phyloP scores from a whole-genome alignment of 2,888 invertebrate genomes.

The Notocelia uddmanniana region DNA sequence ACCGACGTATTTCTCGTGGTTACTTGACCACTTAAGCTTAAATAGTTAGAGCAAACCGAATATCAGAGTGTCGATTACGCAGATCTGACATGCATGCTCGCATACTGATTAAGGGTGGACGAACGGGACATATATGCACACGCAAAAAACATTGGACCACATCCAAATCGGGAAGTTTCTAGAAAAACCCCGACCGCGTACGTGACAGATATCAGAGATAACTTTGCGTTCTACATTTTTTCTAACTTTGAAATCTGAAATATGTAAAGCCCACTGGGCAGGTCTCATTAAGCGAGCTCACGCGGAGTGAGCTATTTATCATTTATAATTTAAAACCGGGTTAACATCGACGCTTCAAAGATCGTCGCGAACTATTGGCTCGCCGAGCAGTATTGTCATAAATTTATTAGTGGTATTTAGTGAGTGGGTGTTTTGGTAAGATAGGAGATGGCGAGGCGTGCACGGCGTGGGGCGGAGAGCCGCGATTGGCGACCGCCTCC shows the following conservation, averaged over 20 bases:
- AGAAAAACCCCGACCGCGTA: conserved; percentile 42
- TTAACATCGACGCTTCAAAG: conserved; percentile 26
- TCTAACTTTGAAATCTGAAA: conserved; percentile 35
- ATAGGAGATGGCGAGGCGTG: conserved; percentile 57
- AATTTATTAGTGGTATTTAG: conserved; percentile 41
- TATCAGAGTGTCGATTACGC: conserved; percentile 34
- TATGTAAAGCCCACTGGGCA: conserved; percentile 33
- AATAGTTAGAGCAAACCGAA: conserved; percentile 29
- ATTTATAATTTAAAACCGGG: conserved; percentile 30
- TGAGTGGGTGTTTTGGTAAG: conserved; percentile 55
- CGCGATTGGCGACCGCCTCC: conserved; percentile 85
- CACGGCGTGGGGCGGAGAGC: conserved; percentile 75
- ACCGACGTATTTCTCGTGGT: conserved; percentile 17
- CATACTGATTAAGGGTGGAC: conserved; percentile 28
- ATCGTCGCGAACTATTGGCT: conserved; percentile 31
- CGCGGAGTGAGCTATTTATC: conserved; percentile 18
- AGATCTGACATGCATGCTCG: conserved; percentile 31
- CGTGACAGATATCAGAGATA: conserved; percentile 43
- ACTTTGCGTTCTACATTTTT: conserved; percentile 38
- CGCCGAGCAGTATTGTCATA: conserved; percentile 33
- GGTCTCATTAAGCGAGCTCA: conserved; percentile 25
- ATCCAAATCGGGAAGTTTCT: conserved; percentile 46
- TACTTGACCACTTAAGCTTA: conserved; percentile 32
- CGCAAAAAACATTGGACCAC: conserved; percentile 45
- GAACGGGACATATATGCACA: conserved; percentile 29